Evolutionary conservation across 2,888 invertebrate species (phyloP).

Genomic region (Amiota mariae): DNA sequence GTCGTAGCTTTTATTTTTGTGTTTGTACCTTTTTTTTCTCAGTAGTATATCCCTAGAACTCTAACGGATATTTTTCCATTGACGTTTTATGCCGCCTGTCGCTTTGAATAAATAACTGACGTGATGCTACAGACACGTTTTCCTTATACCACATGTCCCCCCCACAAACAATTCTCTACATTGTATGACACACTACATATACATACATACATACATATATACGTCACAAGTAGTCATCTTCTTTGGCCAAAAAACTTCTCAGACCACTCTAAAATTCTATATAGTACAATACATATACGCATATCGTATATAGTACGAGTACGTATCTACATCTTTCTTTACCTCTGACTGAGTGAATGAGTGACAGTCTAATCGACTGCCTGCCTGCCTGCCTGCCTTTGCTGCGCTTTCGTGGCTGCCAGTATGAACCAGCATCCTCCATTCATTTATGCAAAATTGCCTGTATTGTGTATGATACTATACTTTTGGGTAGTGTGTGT

Average conservation of each 20-base stretch:
- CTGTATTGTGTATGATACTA: slow-evolving; percentile 11
- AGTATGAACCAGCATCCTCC: background rate
- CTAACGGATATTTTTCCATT: slow-evolving; percentile 60
- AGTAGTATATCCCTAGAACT: slow-evolving; percentile 37
- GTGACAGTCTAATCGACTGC: slow-evolving; percentile 50
- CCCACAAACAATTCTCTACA: background rate
- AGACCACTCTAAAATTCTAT: background rate
- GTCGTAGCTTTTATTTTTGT: slow-evolving; percentile 12
- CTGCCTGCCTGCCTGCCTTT: slow-evolving; percentile 35
- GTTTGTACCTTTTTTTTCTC: slow-evolving; percentile 17
- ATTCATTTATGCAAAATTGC: slow-evolving; percentile 26
- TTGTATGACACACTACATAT: background rate
- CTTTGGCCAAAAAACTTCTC: background rate
- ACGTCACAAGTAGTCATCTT: background rate
- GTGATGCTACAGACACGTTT: slow-evolving; percentile 62
- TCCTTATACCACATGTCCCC: slow-evolving; percentile 3
- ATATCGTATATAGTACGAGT: slow-evolving; percentile 42
- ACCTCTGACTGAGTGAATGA: slow-evolving; percentile 30
- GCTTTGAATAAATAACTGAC: slow-evolving; percentile 66
- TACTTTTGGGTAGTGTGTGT: no score
- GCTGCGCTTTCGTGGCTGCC: slow-evolving; percentile 12
- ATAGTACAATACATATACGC: background rate
- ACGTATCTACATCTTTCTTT: slow-evolving; percentile 34
- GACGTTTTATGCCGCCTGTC: slow-evolving; percentile 70
- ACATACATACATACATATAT: slow-evolving; percentile 36